Evolutionary conservation across 2,113 vertebrate genomes (phyloP), one percentile per base, ranked within the genome.

Genomic region (Neoarius graeffei): DNA sequence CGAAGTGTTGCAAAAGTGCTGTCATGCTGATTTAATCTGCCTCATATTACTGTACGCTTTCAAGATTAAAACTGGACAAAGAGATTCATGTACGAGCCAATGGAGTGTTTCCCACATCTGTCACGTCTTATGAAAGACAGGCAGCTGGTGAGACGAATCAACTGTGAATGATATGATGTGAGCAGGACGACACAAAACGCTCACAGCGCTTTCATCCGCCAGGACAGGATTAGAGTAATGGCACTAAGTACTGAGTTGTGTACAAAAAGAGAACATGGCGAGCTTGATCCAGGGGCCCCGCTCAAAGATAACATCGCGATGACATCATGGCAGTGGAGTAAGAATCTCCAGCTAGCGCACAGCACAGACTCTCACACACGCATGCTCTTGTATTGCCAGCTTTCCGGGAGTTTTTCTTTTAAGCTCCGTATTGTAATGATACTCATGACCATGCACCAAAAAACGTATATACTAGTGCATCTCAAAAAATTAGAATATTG

Each of bases 301-400:
- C 62, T 57, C 25, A 19, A 77, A 87, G 74, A 81, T 84, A 80
- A 35, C 85, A 67, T 69, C 80, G 57, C 71, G 0, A 84, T 87
- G 85, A 87, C 81, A 87, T 87, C 76, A 74, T 74, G 23, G 59
- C 3, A 30, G 67, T 69, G 14, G 42, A 84, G 82, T 30, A 81
- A 23, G 13, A 64, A 35, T 25, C 30, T 13, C 27, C 69, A 64
- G 64, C 64, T 42, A 27, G 19, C 52, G 19, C 74, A 14, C 74
- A 13, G 13, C 73, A 13, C 42, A 76, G 8, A 76, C 1, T 30
- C 52, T 4, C 48, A 25, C 77, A 27, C 77, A 15, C 1, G 14
- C 30, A 23, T 10, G 9, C 35, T 48, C 42, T 74, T 19, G 73
- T 76, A 11, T 14, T 27, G 4, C n/a, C 4, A 5, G 27, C n/a